Evolutionary conservation across 2,797 vertebrate genomes (phyloP).

Genomic region (Tapirus indicus): DNA sequence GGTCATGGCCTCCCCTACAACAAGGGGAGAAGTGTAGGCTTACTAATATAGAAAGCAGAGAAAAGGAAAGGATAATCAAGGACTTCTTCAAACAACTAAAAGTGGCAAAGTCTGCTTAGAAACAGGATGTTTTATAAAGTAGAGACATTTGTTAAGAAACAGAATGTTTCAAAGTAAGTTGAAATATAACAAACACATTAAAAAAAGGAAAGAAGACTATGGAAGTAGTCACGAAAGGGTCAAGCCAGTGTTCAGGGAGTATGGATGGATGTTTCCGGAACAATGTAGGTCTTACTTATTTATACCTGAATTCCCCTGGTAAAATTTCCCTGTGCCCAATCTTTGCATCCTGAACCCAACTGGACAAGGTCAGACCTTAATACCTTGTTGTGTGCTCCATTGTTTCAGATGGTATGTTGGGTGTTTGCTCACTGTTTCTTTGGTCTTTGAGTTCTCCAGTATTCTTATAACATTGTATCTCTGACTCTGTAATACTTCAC

Average conservation of each 20-base stretch:
- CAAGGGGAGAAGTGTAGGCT: not conserved
- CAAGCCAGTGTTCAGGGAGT: not conserved
- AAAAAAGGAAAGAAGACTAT: not conserved
- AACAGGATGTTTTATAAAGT: not conserved
- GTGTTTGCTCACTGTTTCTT: not conserved
- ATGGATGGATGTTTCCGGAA: not conserved
- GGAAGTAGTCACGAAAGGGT: not conserved
- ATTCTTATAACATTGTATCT: slow-evolving; percentile 45
- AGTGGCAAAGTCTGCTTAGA: not conserved
- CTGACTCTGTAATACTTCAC: slow-evolving; percentile 61
- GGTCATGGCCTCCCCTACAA: not conserved
- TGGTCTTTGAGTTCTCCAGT: slow-evolving; percentile 19
- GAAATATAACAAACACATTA: not conserved
- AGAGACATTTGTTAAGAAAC: not conserved
- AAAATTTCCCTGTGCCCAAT: not conserved
- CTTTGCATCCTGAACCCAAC: not conserved
- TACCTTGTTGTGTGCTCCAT: not conserved
- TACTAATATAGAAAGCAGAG: not conserved
- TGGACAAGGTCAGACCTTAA: not conserved
- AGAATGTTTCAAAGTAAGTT: not conserved
- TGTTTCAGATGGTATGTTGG: not conserved
- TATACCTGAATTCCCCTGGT: not conserved
- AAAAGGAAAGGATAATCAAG: not conserved
- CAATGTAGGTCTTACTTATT: not conserved
- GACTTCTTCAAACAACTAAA: not conserved